Conservation (phyloP, 2,888 invertebrate genomes). For the Graphium colonna region DNA sequence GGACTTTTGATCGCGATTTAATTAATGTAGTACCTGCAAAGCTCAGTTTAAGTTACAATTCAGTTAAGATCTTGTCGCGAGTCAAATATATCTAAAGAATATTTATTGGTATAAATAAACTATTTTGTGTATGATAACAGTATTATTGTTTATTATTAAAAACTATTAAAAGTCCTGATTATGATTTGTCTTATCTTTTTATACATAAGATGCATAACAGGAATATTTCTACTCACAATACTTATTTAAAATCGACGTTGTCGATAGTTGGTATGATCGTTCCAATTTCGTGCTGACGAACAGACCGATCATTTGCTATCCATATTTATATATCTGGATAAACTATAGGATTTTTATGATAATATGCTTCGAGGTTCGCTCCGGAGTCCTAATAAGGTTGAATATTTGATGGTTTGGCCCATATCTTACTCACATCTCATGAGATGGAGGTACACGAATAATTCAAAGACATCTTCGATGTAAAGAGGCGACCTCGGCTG, state of each 20-base stretch:
- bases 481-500: slow-evolving; percentile 62
- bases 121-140: too few relatives aligned
- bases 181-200: too few relatives aligned
- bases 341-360: slow-evolving; percentile 76
- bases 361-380: slow-evolving; percentile 69
- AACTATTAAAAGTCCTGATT: too few relatives aligned
- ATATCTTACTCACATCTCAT: slow-evolving; percentile 69
- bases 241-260: too few relatives aligned
- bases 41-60: not conserved
- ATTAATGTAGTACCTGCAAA: not conserved
- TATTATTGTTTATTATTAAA: too few relatives aligned
- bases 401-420: slow-evolving; percentile 71
- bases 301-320: slow-evolving; percentile 43
- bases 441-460: slow-evolving; percentile 65
- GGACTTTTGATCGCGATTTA: slow-evolving; percentile 16
- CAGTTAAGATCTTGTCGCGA: not conserved
- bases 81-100: not conserved
- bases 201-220: too few relatives aligned
- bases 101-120: too few relatives aligned
- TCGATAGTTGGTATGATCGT: slow-evolving; percentile 38
- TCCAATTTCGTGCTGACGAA: slow-evolving; percentile 51
- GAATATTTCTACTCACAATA: too few relatives aligned
- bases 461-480: slow-evolving; percentile 70
- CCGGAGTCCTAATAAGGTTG: slow-evolving; percentile 62
- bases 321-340: slow-evolving; percentile 50